Evolutionary conservation across 2,797 vertebrate species (phyloP), one percentile per base, ranked within the genome.

Genomic region (Channallabes apus): DNA sequence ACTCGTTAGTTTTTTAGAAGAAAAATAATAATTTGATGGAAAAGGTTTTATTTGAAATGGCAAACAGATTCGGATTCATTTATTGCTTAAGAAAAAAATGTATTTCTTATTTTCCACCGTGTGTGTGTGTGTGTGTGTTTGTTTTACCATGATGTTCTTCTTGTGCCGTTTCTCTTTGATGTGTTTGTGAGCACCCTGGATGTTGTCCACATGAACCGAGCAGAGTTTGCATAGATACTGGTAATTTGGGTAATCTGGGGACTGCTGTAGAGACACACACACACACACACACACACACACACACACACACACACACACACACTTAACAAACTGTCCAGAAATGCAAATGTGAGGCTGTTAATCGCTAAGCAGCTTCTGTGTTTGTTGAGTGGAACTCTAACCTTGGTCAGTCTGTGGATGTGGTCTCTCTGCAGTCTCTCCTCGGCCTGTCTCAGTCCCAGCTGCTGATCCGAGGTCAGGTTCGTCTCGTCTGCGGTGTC

Each of bases 121-220:
- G 62, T 22, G 9, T 32, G 64, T 32, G 67, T 59, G 67, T 61
- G n/a, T 32, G 46, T 14, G 38, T 32, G 22, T 9, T 6, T 14
- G 51, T 35, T 94, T 96, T 94, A 97, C 98, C 96, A 95, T 96
- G 84, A 98, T 97, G 93, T 99, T 99, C 95, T 99, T 99, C 95
- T 98, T 99, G 95, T 99, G 98, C 24, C 98, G 95, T 91, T 99
- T 99, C 93, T 99, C 98, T 91, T 99, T 99, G 94, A 99, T 99
- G 94, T 99, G 98, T 91, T 99, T 99, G 95, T 99, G 97, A 75
- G 97, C 97, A 91, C 97, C 97, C 91, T 98, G 98, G 91, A 99
- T 96, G 94, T 99, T 99, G 93, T 99, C 98, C 87, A 99, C 98
- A 90, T 98, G 97, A 92, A 99, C 97, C 65, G 96, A 96, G 93